These are phyloP conservation scores for Eupeodes luniger DNA, from an alignment of 2,888 invertebrate genomes.

Conservation along the genomic window DNA sequence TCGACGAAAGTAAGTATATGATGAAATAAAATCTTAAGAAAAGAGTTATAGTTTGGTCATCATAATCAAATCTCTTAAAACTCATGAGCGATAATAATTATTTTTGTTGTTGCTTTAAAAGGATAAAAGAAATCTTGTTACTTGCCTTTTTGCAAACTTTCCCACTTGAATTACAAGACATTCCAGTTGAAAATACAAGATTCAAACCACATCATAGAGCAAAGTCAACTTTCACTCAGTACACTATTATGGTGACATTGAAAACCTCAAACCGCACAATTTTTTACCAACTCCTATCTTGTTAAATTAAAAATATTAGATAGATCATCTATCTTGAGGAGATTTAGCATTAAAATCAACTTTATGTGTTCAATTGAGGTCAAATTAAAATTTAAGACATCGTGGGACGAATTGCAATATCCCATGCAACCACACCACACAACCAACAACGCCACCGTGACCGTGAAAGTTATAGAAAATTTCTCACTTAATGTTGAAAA, in stretches of 20 bases:
- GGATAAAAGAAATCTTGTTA: conserved; percentile 50
- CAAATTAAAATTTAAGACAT: conserved; percentile 46
- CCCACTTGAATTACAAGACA: conserved; percentile 82
- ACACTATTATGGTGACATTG: conserved; percentile 80
- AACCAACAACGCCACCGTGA: conserved; percentile 55
- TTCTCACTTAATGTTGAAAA: conserved; percentile 53
- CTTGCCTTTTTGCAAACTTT: conserved; percentile 78
- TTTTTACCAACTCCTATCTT: not conserved
- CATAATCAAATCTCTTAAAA: not conserved
- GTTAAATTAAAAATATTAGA: conserved; percentile 1
- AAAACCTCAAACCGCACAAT: conserved; percentile 77
- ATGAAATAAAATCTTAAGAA: not conserved
- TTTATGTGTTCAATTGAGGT: conserved; percentile 49
- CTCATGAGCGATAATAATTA: conserved; percentile 6
- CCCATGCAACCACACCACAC: not conserved
- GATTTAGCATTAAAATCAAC: not conserved
- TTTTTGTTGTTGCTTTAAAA: conserved; percentile 21
- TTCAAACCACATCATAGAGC: conserved; percentile 20
- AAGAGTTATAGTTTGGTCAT: not conserved
- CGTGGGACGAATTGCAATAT: conserved; percentile 49
- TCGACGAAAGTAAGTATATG: conserved; percentile 82
- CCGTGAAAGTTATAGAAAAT: conserved; percentile 75
- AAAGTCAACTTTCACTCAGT: conserved; percentile 82
- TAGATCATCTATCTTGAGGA: not conserved
- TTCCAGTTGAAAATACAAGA: conserved; percentile 64